phyloP scores from a whole-genome alignment of 2,888 invertebrate species.

The Congeria kusceri region DNA sequence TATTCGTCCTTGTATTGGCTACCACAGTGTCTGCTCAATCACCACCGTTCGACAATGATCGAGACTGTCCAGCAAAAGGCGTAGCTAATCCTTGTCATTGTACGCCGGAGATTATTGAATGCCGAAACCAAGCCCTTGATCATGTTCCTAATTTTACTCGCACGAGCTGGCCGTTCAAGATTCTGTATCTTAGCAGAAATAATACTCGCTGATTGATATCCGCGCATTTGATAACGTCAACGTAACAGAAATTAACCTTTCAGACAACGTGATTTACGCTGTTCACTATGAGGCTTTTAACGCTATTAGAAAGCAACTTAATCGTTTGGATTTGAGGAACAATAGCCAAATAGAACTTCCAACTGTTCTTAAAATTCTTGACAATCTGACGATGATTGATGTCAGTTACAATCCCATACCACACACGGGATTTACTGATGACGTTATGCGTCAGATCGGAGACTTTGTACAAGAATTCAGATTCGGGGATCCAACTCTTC shows the following conservation, averaged over 20 bases:
- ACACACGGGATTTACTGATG: conserved; percentile 22
- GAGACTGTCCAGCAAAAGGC: conserved; percentile 24
- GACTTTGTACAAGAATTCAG: conserved; percentile 58
- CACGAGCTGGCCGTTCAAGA: conserved; percentile 34
- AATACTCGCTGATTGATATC: conserved; percentile 1
- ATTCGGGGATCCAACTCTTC: conserved; percentile 51
- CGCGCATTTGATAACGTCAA: conserved; percentile 52
- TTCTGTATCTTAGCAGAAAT: conserved; percentile 37
- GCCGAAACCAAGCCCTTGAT: conserved; percentile 1
- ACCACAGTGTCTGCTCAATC: too few relatives aligned
- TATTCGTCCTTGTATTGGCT: too few relatives aligned
- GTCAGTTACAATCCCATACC: conserved; percentile 52
- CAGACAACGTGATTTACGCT: conserved; percentile 41
- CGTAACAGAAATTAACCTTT: conserved; percentile 46
- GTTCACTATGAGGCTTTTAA: conserved; percentile 53
- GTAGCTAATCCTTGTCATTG: conserved; percentile 23
- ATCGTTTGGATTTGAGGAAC: conserved; percentile 39
- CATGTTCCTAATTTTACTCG: conserved; percentile 12
- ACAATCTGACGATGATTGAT: conserved; percentile 41
- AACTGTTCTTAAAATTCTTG: conserved; percentile 35
- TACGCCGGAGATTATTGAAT: conserved; percentile 16
- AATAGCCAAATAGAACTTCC: conserved; percentile 45
- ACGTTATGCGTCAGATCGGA: conserved; percentile 55
- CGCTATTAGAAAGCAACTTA: conserved; percentile 37
- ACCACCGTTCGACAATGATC: too few relatives aligned